Evolutionary conservation across 2,888 invertebrate genomes (phyloP), one percentile per base, ranked within the genome.

Genomic region (Erebia epiphron): DNA sequence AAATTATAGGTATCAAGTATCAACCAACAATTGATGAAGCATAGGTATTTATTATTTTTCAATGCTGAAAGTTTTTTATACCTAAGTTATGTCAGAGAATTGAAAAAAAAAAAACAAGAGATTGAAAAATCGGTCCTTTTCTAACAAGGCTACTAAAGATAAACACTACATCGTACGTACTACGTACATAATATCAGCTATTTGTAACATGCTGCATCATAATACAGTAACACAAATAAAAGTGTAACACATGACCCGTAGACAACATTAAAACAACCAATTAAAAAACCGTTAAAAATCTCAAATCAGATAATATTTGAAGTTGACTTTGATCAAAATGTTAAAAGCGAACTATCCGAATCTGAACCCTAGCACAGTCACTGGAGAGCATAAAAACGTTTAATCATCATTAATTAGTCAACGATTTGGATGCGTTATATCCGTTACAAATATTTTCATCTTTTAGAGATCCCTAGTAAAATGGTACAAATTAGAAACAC

Each of bases 271-370:
- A 67, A 61, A 63, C 66, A 61, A 66, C 69, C 46, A 60, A 65
- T 65, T 66, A 66, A 66, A 66, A 60, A 63, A 60, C 66, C 46
- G 66, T 70, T 61, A 64, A 70, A 70, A 67, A 57, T 50, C 60
- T 58, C 67, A 41, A 60, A 67, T 67, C 67, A 50, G 67, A 60
- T 67, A 60, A 50, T 60, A 35, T 67, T 50, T 18, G 14, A 60
- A 41, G 14, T 57, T 66, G 49, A 49, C 67, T 67, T 67, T 52
- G 60, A 67, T 60, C 67, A 49, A 67, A 57, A 67, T 9, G 35
- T 66, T 52, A 35, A 46, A 57, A 43, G 9, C 1, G 5, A 16
- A 50, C n/a, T 49, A 50, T 21, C 13, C 57, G 8, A 65, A 46
- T 26, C 13, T 66, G 46, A 57, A 46, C 66, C 21, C 26, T 66